phyloP scores from a whole-genome alignment of 2,888 invertebrate species.

The Margaritifera margaritifera region DNA sequence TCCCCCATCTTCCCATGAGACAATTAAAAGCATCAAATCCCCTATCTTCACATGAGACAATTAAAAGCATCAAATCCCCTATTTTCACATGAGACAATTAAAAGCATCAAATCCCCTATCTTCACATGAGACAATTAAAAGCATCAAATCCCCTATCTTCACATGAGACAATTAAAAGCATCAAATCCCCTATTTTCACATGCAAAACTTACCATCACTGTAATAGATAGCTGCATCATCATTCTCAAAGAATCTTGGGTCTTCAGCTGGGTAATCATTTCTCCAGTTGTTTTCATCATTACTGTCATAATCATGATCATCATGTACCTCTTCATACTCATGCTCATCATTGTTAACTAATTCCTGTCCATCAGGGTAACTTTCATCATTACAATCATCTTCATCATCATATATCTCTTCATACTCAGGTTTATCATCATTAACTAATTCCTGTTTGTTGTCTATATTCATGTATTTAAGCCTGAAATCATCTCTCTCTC shows the following conservation, averaged over 20 bases:
- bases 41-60: too few relatives aligned
- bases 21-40: too few relatives aligned
- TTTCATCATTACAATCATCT: slow-evolving; percentile 70
- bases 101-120: too few relatives aligned
- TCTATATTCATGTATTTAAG: slow-evolving; percentile 43
- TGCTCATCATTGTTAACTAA: slow-evolving; percentile 32
- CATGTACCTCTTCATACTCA: slow-evolving; percentile 32
- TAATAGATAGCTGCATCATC: slow-evolving; percentile 38
- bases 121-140: too few relatives aligned
- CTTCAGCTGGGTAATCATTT: slow-evolving; percentile 72
- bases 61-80: too few relatives aligned
- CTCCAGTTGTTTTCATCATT: slow-evolving; percentile 72
- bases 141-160: too few relatives aligned
- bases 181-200: too few relatives aligned
- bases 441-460: slow-evolving; percentile 31
- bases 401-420: slow-evolving; percentile 61
- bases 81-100: too few relatives aligned
- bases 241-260: slow-evolving; percentile 58
- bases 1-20: too few relatives aligned
- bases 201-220: slow-evolving; percentile 44
- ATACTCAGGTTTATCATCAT: slow-evolving; percentile 11
- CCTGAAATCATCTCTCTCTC: slow-evolving; percentile 49
- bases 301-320: slow-evolving; percentile 70
- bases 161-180: too few relatives aligned
- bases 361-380: slow-evolving; percentile 33